Conservation (phyloP, 1,140 invertebrate species). For the Diorhabda elongata region DNA sequence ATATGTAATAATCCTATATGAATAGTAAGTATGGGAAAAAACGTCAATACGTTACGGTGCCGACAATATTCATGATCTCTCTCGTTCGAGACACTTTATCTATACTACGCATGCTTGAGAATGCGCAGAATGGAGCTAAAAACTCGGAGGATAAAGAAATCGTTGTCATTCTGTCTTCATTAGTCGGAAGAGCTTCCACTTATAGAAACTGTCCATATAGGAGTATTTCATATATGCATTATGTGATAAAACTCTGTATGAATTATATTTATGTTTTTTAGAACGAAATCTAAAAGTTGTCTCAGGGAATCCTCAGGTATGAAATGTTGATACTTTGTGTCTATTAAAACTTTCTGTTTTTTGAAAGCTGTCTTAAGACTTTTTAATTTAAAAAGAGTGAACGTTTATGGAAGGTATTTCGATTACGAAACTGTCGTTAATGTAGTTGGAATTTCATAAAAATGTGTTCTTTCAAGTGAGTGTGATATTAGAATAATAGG, state of each 20-base stretch:
- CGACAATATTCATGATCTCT: too few relatives aligned
- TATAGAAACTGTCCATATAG: too few relatives aligned
- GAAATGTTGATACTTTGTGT: constrained; percentile 6
- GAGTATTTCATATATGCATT: not conserved
- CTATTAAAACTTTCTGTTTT: constrained; percentile 12
- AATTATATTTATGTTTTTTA: too few relatives aligned
- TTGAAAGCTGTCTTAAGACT: not conserved
- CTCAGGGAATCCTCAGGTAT: constrained; percentile 4
- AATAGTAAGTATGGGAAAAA: not conserved
- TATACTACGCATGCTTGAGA: too few relatives aligned
- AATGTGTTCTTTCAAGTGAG: constrained; percentile 14
- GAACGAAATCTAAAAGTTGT: not conserved
- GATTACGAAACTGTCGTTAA: not conserved
- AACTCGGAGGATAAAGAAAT: too few relatives aligned
- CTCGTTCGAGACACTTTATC: too few relatives aligned
- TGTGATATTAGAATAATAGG: constrained; percentile 18
- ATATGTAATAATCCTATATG: too few relatives aligned
- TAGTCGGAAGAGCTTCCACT: too few relatives aligned
- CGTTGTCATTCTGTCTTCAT: too few relatives aligned
- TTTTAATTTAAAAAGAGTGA: not conserved
- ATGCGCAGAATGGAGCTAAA: too few relatives aligned
- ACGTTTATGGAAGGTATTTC: not conserved
- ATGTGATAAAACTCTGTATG: too few relatives aligned
- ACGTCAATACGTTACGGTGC: too few relatives aligned
- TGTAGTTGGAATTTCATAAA: not conserved